These are phyloP conservation scores for Mionectes macconnelli DNA, from an alignment of 2,113 vertebrate species.

Conservation along the genomic window DNA sequence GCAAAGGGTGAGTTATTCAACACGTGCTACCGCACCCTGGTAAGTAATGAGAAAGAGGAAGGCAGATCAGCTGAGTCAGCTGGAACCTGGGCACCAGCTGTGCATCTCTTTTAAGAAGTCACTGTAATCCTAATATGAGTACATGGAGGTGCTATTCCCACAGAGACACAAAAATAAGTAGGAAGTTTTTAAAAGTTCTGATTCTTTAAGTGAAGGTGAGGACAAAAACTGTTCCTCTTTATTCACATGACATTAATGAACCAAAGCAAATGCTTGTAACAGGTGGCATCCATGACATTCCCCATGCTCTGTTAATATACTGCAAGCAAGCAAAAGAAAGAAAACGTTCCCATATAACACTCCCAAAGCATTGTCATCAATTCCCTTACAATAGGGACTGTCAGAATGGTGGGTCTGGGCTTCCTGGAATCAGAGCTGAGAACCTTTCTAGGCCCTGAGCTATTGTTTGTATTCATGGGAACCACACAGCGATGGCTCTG, in stretches of 20 bases:
- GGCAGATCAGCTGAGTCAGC: neutral
- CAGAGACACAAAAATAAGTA: neutral
- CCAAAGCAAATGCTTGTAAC: neutral
- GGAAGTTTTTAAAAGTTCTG: neutral
- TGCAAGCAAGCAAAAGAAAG: neutral
- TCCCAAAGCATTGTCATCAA: neutral
- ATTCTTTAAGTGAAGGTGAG: neutral
- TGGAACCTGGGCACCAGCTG: neutral
- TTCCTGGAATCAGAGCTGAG: neutral
- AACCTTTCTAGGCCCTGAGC: neutral
- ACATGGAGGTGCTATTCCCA: neutral
- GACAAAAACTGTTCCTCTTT: neutral
- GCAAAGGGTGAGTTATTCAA: neutral
- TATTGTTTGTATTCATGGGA: neutral
- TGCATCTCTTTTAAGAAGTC: neutral
- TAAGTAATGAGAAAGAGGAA: neutral
- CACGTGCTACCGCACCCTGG: neutral
- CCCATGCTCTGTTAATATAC: neutral
- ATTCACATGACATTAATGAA: neutral
- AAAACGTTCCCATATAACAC: rapidly evolving
- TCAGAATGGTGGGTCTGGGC: neutral
- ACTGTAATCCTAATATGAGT: neutral
- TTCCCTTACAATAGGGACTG: neutral
- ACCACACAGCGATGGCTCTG: neutral
- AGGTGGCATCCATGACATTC: neutral